These are phyloP conservation scores for Carapus acus DNA, from an alignment of 2,797 vertebrate species.

Conservation along the genomic window DNA sequence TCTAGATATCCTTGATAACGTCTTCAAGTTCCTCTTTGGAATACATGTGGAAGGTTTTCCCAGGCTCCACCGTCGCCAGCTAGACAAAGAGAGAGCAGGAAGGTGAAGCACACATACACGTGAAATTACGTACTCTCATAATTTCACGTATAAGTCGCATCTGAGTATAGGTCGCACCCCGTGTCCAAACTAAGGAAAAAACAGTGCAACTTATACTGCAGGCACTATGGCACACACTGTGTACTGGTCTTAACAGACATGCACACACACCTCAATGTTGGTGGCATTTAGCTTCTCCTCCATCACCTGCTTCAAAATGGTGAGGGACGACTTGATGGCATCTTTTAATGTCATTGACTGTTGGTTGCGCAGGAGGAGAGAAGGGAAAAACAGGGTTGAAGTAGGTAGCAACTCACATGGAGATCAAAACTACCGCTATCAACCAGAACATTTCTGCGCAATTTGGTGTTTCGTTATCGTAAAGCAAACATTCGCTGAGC, in stretches of 20 bases:
- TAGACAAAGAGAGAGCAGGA: conserved; percentile 49
- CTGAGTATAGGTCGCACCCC: too few species aligned
- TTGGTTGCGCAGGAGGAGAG: conserved; percentile 1
- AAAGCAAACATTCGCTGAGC: too few species aligned
- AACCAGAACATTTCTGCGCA: neutral
- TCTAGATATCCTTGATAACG: conserved; percentile 97
- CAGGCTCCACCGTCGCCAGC: conserved; percentile 94
- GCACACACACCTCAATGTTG: conserved; percentile 88
- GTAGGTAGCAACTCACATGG: too few species aligned
- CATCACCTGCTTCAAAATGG: conserved; percentile 99
- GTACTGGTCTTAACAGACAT: too few species aligned
- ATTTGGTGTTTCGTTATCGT: too few species aligned
- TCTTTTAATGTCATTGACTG: conserved; percentile 99
- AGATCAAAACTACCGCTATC: too few species aligned
- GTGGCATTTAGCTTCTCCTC: conserved; percentile 99
- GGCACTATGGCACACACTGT: too few species aligned
- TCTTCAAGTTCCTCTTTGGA: conserved; percentile 98
- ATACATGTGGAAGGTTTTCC: conserved; percentile 98
- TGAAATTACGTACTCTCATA: too few species aligned
- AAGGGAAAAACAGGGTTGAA: conserved; percentile 37
- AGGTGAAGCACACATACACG: neutral
- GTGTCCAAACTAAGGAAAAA: too few species aligned
- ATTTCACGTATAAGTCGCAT: too few species aligned
- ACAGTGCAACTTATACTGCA: too few species aligned
- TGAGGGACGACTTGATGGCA: conserved; percentile 96